Conservation (phyloP, 1,140 invertebrate genomes). For the Drosophila novamexicana region DNA sequence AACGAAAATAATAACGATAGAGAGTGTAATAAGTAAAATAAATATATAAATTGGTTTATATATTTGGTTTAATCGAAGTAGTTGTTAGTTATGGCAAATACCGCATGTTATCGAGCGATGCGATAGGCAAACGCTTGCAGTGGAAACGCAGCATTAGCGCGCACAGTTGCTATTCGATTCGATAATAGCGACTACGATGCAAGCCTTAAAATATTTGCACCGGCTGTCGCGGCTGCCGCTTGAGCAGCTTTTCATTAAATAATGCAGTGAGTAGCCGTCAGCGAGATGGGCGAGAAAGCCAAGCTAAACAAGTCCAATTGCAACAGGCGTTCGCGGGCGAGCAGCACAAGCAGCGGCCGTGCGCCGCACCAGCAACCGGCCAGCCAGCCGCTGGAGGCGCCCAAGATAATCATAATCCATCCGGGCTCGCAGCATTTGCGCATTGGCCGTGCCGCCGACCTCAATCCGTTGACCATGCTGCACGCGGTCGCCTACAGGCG, state of each 20-base stretch:
- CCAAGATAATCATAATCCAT: constrained; percentile 96
- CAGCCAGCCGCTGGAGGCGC: constrained; percentile 84
- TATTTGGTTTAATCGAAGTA: too few species aligned
- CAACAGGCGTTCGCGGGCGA: constrained; percentile 63
- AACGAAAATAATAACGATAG: too few species aligned
- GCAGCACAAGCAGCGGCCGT: constrained; percentile 72
- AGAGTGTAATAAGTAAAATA: too few species aligned
- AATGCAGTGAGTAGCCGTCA: constrained; percentile 33
- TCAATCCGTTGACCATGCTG: constrained; percentile 92
- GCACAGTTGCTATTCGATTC: constrained; percentile 13
- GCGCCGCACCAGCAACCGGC: constrained; percentile 21
- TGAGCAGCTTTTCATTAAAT: constrained; percentile 5
- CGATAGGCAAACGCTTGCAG: background rate
- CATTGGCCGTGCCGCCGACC: constrained; percentile 95
- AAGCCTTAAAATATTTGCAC: constrained; percentile 6
- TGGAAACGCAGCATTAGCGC: background rate
- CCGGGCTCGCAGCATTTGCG: constrained; percentile 95
- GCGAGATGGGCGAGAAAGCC: background rate
- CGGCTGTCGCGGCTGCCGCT: constrained; percentile 21
- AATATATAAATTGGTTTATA: too few species aligned
- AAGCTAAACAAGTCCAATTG: background rate
- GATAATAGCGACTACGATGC: constrained; percentile 17
- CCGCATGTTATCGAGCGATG: background rate
- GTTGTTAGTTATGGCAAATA: too few species aligned
- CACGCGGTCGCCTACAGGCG: constrained; percentile 93